Percentiles rank a stretch among this genome's conserved stretches.
phyloP scores from a whole-genome alignment of 2,888 invertebrate genomes.

The Gari tellinella region DNA sequence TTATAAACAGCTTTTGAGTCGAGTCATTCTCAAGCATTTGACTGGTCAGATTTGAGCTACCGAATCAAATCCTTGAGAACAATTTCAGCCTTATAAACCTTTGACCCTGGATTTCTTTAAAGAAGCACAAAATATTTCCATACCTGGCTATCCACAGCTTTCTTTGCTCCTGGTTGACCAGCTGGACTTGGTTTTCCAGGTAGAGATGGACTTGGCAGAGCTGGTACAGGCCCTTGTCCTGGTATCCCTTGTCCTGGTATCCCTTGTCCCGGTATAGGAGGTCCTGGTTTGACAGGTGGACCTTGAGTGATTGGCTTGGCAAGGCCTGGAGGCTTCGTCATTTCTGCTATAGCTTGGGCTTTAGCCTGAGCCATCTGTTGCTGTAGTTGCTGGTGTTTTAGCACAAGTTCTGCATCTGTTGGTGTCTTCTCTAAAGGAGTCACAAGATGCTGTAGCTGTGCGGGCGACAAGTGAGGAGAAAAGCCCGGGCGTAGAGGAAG shows the following conservation, averaged over 20 bases:
- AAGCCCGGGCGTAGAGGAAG: constrained; percentile 40
- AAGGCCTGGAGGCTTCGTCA: constrained; percentile 66
- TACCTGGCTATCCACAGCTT: neutral
- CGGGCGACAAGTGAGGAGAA: constrained; percentile 39
- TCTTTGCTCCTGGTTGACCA: neutral
- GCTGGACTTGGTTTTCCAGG: neutral
- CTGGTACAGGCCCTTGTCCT: no score
- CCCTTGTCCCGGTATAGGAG: neutral
- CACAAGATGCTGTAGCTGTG: constrained; percentile 49
- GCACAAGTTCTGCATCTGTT: constrained; percentile 49
- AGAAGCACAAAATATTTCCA: no score
- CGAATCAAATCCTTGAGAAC: no score
- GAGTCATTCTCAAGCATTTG: no score
- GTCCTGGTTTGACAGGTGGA: constrained; percentile 6
- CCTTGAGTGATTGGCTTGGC: constrained; percentile 21
- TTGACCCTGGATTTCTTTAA: no score
- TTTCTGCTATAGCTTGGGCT: constrained; percentile 75
- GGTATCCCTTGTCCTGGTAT: no score
- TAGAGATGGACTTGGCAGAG: no score
- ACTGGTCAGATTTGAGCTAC: no score
- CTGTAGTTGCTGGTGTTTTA: constrained; percentile 66
- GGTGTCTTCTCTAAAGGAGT: constrained; percentile 55
- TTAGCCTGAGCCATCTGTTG: constrained; percentile 61
- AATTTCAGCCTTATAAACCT: no score
- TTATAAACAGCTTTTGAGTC: no score